Evolutionary conservation across 2,888 invertebrate genomes (phyloP).

Genomic region (Drosophila subquinaria): DNA sequence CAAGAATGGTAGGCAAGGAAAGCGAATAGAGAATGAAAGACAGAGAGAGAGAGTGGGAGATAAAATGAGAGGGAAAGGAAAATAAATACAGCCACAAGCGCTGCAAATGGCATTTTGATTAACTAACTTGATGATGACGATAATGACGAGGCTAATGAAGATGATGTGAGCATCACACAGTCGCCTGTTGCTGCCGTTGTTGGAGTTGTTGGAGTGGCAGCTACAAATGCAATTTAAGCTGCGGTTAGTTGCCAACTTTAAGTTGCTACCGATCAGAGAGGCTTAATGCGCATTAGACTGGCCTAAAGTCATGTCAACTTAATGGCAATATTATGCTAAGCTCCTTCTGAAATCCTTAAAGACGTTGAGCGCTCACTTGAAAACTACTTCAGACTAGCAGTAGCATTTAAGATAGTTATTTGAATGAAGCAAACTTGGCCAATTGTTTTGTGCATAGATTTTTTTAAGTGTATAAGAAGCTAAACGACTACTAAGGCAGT

Average conservation of each 20-base stretch:
- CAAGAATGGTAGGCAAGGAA: slow-evolving; percentile 4
- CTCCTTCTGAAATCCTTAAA: neutral
- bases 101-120: slow-evolving; percentile 61
- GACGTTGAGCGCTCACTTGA: neutral
- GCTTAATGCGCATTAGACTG: slow-evolving; percentile 29
- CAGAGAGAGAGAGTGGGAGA: neutral
- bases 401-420: neutral
- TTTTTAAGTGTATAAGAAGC: no score
- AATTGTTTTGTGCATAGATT: neutral
- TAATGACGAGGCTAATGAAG: slow-evolving; percentile 22
- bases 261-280: slow-evolving; percentile 18
- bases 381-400: neutral
- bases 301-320: slow-evolving; percentile 22
- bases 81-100: slow-evolving; percentile 24
- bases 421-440: neutral
- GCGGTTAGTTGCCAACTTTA: slow-evolving; percentile 33
- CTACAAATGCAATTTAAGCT: slow-evolving; percentile 30
- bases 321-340: slow-evolving; percentile 8
- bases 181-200: slow-evolving; percentile 28
- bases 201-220: neutral
- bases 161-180: slow-evolving; percentile 5
- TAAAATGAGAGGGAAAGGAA: neutral
- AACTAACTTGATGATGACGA: slow-evolving; percentile 34
- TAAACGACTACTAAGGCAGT: no score
- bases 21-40: neutral